phyloP scores from a whole-genome alignment of 2,888 invertebrate genomes.

The Cryptus armator region DNA sequence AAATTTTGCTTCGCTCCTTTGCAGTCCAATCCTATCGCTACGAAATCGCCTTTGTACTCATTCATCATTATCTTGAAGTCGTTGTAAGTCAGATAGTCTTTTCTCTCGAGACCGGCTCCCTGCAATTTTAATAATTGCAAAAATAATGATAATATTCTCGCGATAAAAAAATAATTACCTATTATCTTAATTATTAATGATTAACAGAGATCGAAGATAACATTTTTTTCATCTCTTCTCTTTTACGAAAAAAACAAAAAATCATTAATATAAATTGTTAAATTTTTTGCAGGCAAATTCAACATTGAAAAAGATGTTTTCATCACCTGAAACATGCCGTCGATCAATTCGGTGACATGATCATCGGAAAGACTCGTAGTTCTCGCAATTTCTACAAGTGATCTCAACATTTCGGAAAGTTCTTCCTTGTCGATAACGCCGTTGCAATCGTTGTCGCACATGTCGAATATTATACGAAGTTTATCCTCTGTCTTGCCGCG shows the following conservation, averaged over 20 bases:
- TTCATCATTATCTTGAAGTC: slow-evolving; percentile 99
- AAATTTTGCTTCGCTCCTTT: slow-evolving; percentile 98
- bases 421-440: slow-evolving; percentile 98
- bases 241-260: no score
- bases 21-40: slow-evolving; percentile 97
- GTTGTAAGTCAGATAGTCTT: slow-evolving; percentile 95
- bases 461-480: slow-evolving; percentile 97
- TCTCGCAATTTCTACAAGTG: slow-evolving; percentile 96
- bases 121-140: slow-evolving; percentile 81
- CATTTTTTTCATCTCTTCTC: no score
- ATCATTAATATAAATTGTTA: no score
- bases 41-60: slow-evolving; percentile 97
- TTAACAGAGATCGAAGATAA: no score
- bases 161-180: not conserved
- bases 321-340: slow-evolving; percentile 95
- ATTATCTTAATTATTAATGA: no score
- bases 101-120: slow-evolving; percentile 95
- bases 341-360: slow-evolving; percentile 96
- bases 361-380: slow-evolving; percentile 96
- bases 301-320: slow-evolving; percentile 52
- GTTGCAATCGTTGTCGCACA: slow-evolving; percentile 98
- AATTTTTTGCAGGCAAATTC: not conserved
- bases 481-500: slow-evolving; percentile 97
- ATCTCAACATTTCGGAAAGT: slow-evolving; percentile 96
- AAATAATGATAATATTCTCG: not conserved